These are phyloP conservation scores for Trogon melanurus DNA, from an alignment of 2,113 vertebrate species.

Conservation along the genomic window DNA sequence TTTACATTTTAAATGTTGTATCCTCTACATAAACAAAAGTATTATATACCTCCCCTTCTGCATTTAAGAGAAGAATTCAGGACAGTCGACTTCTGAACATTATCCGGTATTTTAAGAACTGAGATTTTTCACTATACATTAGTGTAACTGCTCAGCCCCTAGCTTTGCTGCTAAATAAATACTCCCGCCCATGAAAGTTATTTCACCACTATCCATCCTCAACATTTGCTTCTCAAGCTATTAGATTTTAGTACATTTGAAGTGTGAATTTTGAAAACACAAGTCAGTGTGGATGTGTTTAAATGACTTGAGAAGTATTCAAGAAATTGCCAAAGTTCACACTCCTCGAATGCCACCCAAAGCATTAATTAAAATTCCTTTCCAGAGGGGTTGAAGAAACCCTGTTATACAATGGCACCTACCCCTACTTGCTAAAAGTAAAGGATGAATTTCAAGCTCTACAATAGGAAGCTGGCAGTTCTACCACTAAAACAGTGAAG, in stretches of 20 bases:
- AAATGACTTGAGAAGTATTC: neutral
- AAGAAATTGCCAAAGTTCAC: slow-evolving; percentile 36
- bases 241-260: neutral
- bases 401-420: neutral
- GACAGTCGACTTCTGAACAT: neutral
- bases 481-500: neutral
- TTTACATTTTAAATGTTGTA: no score
- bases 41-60: no score
- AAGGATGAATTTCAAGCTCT: neutral
- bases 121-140: neutral
- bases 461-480: neutral
- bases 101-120: neutral
- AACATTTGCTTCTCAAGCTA: neutral
- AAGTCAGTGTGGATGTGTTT: neutral
- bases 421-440: neutral
- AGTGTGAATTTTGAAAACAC: neutral
- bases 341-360: slow-evolving; percentile 2
- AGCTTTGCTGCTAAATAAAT: slow-evolving; percentile 9
- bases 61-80: neutral
- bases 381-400: neutral
- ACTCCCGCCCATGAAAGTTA: neutral
- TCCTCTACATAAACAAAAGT: no score
- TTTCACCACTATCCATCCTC: neutral
- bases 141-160: neutral
- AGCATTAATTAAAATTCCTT: slow-evolving; percentile 32